Base-by-base conservation (phyloP, 2,797 vertebrate genomes). In the Meriones psammophilus region DNA sequence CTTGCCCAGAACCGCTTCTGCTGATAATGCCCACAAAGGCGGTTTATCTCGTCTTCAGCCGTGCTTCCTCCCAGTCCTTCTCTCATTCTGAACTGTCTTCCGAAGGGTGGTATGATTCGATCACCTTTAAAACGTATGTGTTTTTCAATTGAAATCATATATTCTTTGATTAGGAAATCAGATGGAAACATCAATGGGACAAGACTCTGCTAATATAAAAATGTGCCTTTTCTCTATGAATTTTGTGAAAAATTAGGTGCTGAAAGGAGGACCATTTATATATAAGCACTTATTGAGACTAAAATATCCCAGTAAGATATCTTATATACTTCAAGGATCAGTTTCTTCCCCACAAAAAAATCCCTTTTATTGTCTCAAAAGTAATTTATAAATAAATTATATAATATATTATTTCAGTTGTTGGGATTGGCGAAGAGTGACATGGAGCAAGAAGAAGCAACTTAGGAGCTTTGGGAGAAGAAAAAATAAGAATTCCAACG, bases 41-140 rank as follows among this genome's bases (percentile, higher is more conserved):
- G 36, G 42, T 90, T 95, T 95, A 80, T 95, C 96, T 97, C 86
- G 92, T 97, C 92, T 94, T 96, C 64, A 88, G 39, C 42, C 66
- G 66, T 22, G 26, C 14, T 78, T 95, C 24, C 87, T 46, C 97
- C 83, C 36, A 91, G 64, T 68, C 96, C 33, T 85, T 96, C 95
- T 95, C 85, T 97, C 84, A 84, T 78, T 77, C 0, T 85, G 60
- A 97, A 95, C 73, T 64, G 89, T 62, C 88, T 94, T 88, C 66
- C 92, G 88, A 93, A 80, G 58, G 64, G 28, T 96, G 54, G 60
- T 36, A 12, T 62, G 62, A 93, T 77, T 86, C 86, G 88, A 56
- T 94, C 64, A 60, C 56, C 85, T 78, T 79, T 88, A 83, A 93
- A 58, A 73, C 2, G 93, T 81, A 64, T 92, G 76, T 56, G 30